Conservation (phyloP, 2,888 invertebrate genomes). For the Thera obeliscata region DNA sequence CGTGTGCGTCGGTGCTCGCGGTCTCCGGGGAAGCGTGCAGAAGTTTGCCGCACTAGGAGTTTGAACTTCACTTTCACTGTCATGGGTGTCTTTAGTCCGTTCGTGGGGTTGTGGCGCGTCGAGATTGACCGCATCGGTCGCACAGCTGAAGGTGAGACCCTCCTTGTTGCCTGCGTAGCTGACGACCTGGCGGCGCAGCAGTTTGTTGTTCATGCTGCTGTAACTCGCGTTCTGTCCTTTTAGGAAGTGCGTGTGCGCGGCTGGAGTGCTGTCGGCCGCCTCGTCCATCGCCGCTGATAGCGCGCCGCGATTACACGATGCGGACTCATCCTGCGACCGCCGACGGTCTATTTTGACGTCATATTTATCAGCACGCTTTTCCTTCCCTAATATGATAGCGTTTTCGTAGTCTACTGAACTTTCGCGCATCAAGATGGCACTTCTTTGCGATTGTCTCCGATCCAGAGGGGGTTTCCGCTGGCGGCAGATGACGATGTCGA, state of each 20-base stretch:
- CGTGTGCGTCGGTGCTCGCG: conserved; percentile 87
- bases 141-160: conserved; percentile 72
- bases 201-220: conserved; percentile 86
- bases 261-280: conserved; percentile 64
- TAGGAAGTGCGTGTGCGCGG: conserved; percentile 85
- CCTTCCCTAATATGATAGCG: conserved; percentile 81
- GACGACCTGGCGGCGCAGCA: conserved; percentile 83
- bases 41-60: conserved; percentile 85
- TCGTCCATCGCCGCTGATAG: conserved; percentile 77
- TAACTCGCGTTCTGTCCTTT: conserved; percentile 85
- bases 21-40: conserved; percentile 89
- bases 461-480: conserved; percentile 61
- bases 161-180: conserved; percentile 83
- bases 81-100: conserved; percentile 63
- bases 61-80: conserved; percentile 71
- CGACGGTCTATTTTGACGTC: conserved; percentile 89
- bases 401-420: conserved; percentile 90
- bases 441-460: conserved; percentile 57
- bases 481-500: conserved; percentile 87
- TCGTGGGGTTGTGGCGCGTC: conserved; percentile 70
- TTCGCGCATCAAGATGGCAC: conserved; percentile 81
- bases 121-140: conserved; percentile 67
- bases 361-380: conserved; percentile 75
- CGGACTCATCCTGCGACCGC: conserved; percentile 80
- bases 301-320: conserved; percentile 75